Base-by-base conservation (phyloP, 2,888 invertebrate species). In the Philopedon plagiatum region DNA sequence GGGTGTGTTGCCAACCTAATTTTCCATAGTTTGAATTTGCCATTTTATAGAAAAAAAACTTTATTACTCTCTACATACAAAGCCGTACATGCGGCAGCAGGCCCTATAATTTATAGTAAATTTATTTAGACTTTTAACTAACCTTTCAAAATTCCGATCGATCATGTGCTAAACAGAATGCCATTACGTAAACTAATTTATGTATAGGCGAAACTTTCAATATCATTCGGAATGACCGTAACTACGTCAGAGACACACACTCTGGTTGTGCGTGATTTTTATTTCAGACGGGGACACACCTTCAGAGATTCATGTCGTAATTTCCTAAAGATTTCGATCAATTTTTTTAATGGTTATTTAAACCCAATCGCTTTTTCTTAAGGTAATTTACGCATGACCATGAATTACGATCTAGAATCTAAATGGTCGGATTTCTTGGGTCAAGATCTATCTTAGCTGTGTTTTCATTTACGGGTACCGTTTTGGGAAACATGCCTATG, bases 191-290 rank as follows among this genome's bases (percentile, higher is more conserved):
- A 62, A 49, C 7, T n/a, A 15, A n/a, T 18, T 62, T 58, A 62
- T 62, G 62, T 62, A n/a, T n/a, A 62, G 62, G 62, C 11, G 62
- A 62, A 11, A 62, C 62, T 62, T 62, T 62, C 62, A 62, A 62
- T 46, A 49, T n/a, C 58, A 41, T 41, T 58, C 39, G 41, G 23
- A 54, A 58, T 58, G 58, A 58, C 58, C 58, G 26, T 21, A 41
- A 58, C 58, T 58, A 41, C 58, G 58, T 58, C 58, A 58, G 26
- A 11, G 58, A 58, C 58, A 58, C 39, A 58, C 58, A 58, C 51
- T 32, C 18, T 3, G 2, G 15, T 54, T 51, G 9, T 29, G 51
- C 29, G 29, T 54, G 51, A 29, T 7, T 54, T 18, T 29, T 54
- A 32, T 5, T 54, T 7, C 41, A 58, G 58, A 58, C 58, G 58